Conservation (phyloP, 2,113 vertebrate genomes). For the Polypterus bichir region DNA sequence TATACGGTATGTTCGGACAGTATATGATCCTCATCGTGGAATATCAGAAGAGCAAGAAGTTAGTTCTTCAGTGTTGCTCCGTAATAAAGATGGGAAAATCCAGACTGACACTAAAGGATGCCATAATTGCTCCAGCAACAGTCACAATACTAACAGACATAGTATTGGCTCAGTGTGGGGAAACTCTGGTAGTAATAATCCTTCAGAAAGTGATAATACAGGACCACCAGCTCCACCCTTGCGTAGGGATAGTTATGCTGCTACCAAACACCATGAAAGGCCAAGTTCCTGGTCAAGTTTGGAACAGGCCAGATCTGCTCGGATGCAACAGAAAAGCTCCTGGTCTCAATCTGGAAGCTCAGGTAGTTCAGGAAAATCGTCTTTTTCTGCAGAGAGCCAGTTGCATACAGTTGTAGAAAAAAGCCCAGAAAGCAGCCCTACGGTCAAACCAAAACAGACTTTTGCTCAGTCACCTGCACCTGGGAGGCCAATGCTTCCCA, state of each 20-base stretch:
- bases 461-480: slow-evolving; percentile 52
- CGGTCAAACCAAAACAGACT: slow-evolving; percentile 61
- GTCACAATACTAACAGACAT: slow-evolving; percentile 36
- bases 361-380: slow-evolving; percentile 30
- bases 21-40: slow-evolving; percentile 60
- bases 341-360: slow-evolving; percentile 50
- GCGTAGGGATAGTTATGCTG: slow-evolving; percentile 81
- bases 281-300: slow-evolving; percentile 69
- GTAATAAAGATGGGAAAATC: slow-evolving; percentile 26
- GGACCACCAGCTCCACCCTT: slow-evolving; percentile 65
- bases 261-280: slow-evolving; percentile 67
- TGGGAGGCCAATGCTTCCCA: slow-evolving; percentile 60
- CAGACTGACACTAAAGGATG: slow-evolving; percentile 22
- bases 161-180: slow-evolving; percentile 45
- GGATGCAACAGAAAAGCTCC: slow-evolving; percentile 50
- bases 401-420: slow-evolving; percentile 83
- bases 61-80: slow-evolving; percentile 41
- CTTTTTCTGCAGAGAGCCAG: slow-evolving; percentile 55
- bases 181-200: slow-evolving; percentile 33
- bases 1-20: slow-evolving; percentile 61
- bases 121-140: slow-evolving; percentile 18
- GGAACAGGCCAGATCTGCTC: slow-evolving; percentile 56
- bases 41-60: slow-evolving; percentile 67
- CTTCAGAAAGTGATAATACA: slow-evolving; percentile 46
- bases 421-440: slow-evolving; percentile 85